These are phyloP conservation scores for Scaptomyza parva DNA, from an alignment of 2,888 invertebrate species.

Conservation along the genomic window DNA sequence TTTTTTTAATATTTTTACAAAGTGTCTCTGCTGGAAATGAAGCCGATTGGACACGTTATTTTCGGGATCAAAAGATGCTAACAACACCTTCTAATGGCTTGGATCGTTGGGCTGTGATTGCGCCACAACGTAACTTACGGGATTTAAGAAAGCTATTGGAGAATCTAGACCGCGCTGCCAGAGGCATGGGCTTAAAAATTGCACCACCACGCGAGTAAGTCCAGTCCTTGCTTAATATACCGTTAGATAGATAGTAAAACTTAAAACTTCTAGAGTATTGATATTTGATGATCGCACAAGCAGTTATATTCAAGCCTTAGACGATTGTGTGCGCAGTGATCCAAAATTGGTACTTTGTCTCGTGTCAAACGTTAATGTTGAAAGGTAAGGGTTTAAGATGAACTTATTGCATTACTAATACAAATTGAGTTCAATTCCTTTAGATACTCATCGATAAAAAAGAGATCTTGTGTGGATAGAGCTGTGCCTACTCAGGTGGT, in stretches of 20 bases:
- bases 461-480: conserved; percentile 91
- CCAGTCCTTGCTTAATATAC: neutral
- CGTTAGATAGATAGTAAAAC: neutral
- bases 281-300: conserved; percentile 87
- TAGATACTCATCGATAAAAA: conserved; percentile 94
- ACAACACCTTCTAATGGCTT: conserved; percentile 81
- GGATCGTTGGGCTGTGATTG: conserved; percentile 84
- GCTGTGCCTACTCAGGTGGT: conserved; percentile 89
- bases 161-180: conserved; percentile 83
- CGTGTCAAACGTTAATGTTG: conserved; percentile 89
- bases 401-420: neutral
- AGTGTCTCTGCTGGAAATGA: conserved; percentile 85
- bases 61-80: conserved; percentile 86
- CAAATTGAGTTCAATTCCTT: neutral
- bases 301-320: conserved; percentile 88
- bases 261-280: conserved; percentile 50
- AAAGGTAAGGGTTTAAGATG: conserved; percentile 85
- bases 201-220: conserved; percentile 84
- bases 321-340: conserved; percentile 86
- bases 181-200: conserved; percentile 85
- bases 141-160: conserved; percentile 79
- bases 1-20: neutral
- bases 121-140: conserved; percentile 67
- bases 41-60: conserved; percentile 92
- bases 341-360: conserved; percentile 90